These are phyloP conservation scores for Phataginus tricuspis DNA, from an alignment of 2,797 vertebrate genomes.

Conservation along the genomic window DNA sequence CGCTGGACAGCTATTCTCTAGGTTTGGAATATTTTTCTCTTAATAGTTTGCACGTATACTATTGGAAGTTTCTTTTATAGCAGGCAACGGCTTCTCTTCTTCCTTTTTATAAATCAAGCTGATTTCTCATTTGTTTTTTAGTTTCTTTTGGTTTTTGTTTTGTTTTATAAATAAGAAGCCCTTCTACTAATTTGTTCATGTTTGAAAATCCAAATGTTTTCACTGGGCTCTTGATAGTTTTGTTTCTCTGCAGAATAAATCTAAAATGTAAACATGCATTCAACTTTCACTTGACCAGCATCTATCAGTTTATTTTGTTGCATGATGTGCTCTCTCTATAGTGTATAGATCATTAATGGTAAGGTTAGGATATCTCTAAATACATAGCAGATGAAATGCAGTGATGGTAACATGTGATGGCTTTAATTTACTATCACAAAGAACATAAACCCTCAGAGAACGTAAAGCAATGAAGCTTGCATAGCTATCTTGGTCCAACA, in stretches of 20 bases:
- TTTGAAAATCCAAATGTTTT: conserved; percentile 12
- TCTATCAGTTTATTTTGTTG: not conserved
- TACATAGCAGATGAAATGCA: not conserved
- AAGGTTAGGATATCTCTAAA: not conserved
- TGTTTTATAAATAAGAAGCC: conserved; percentile 7
- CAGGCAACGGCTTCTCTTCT: not conserved
- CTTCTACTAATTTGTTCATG: not conserved
- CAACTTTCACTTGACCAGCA: not conserved
- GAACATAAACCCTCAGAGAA: not conserved
- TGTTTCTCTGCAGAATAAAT: not conserved
- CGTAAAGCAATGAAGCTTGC: not conserved
- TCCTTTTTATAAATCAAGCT: not conserved
- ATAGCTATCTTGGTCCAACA: not conserved
- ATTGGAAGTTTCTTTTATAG: not conserved
- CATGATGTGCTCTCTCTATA: not conserved
- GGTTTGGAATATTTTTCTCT: not conserved
- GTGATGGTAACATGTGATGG: not conserved
- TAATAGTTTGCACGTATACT: not conserved
- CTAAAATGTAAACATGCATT: not conserved
- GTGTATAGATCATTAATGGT: not conserved
- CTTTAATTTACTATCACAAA: conserved; percentile 33
- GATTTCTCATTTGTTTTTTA: not conserved
- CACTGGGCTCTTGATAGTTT: not conserved
- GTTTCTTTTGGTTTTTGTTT: not conserved
- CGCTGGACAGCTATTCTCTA: not conserved